Evolutionary conservation across 1,140 invertebrate species (phyloP), one percentile per base, ranked within the genome.

Genomic region (Lasioglossum albipes): DNA sequence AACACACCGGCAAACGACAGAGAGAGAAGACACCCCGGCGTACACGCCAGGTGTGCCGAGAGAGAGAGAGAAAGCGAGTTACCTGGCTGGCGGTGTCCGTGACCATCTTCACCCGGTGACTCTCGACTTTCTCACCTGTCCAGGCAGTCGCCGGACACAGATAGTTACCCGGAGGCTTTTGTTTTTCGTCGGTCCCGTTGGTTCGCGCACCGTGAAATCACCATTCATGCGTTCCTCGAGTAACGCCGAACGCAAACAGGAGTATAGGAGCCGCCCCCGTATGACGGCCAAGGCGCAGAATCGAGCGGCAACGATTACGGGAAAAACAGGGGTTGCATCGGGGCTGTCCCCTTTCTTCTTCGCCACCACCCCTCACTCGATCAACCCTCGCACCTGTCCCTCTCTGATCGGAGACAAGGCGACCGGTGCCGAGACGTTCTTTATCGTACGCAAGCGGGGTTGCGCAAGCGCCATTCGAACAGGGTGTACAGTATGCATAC

Each of bases 11-110:
- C 36, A 36, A 36, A 36, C 36, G 36, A n/a, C 1, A 36, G 36
- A 36, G 36, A 36, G 36, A 36, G 36, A 36, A 36, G 36, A 3
- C 36, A n/a, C 2, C 36, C 36, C 36, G 36, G 36, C 36, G 3
- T 5, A 36, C 36, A 36, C 1, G 36, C n/a, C 36, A 36, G 36
- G 36, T 36, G 36, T 36, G 36, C 36, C 36, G 36, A 45, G 42
- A 45, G n/a, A 45, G 42, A 4, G 42, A 45, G 42, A 45, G 42
- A 45, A 12, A 45, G 42, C 7, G 42, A 49, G 45, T 7, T 93
- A 92, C 92, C 92, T 93, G 91, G 75, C 86, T 92, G 9, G 88
- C 86, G 84, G 79, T 91, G 81, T 92, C 92, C 81, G 91, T 92
- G 75, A 93, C 91, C 92, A 93, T 93, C 71, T 81, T 79, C 36